Conservation (phyloP, 64 coral and sea anemone genomes). For the Montipora cactus region DNA sequence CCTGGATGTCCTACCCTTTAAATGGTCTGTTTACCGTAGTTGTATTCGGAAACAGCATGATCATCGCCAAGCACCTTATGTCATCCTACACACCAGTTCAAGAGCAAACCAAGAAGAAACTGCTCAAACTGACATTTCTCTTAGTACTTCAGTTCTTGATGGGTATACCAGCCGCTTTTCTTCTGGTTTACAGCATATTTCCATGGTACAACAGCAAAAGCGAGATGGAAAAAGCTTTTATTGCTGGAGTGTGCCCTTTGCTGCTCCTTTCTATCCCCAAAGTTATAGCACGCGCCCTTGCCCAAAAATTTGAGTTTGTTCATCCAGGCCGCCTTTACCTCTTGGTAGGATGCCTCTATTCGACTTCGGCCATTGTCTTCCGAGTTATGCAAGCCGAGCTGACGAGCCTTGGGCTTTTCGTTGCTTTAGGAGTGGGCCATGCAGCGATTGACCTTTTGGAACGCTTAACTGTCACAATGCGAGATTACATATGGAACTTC, state of each 20-base stretch:
- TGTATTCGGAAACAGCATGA: slow-evolving; percentile 49
- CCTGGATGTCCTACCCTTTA: slow-evolving; percentile 84
- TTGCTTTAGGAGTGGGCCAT: slow-evolving; percentile 68
- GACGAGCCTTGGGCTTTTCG: slow-evolving; percentile 52
- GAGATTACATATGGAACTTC: slow-evolving; percentile 82
- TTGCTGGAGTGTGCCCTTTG: slow-evolving; percentile 25
- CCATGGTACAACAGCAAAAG: slow-evolving; percentile 38
- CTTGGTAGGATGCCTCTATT: slow-evolving; percentile 60
- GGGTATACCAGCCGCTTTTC: slow-evolving; percentile 33
- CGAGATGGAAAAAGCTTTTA: slow-evolving; percentile 37
- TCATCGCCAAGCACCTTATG: slow-evolving; percentile 51
- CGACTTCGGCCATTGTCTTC: slow-evolving; percentile 69
- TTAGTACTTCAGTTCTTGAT: slow-evolving; percentile 74
- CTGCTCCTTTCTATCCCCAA: slow-evolving; percentile 54
- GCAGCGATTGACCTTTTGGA: slow-evolving; percentile 79
- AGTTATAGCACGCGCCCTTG: slow-evolving; percentile 34
- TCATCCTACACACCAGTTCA: too few species aligned
- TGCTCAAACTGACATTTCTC: slow-evolving; percentile 34
- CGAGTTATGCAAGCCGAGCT: slow-evolving; percentile 87
- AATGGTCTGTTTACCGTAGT: slow-evolving; percentile 60
- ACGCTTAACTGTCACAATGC: slow-evolving; percentile 78
- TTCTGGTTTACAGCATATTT: slow-evolving; percentile 66
- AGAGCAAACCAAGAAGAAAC: not conserved
- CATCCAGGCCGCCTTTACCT: slow-evolving; percentile 70
- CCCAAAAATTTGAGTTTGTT: slow-evolving; percentile 16